These are phyloP conservation scores for Chloroclystis v-ata DNA, from an alignment of 2,888 invertebrate genomes.

Conservation along the genomic window DNA sequence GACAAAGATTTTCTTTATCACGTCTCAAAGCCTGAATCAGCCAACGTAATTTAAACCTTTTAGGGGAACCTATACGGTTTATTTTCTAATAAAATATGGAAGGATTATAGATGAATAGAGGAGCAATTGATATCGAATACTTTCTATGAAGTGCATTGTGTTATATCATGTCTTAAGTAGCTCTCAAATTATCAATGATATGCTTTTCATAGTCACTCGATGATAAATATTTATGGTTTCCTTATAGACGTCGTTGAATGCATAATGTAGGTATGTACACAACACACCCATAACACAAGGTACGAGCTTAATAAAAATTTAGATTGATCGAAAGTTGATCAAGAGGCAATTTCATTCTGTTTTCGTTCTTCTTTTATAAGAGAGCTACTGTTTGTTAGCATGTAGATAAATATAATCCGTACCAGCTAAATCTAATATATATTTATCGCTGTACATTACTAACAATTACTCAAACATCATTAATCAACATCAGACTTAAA, in stretches of 20 bases:
- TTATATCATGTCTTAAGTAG: not conserved
- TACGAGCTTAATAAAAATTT: too few species aligned
- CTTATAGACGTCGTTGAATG: conserved; percentile 3
- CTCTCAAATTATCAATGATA: not conserved
- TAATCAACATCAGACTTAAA: conserved; percentile 15
- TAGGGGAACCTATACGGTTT: not conserved
- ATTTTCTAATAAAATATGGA: not conserved
- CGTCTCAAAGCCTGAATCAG: not conserved
- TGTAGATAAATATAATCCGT: too few species aligned
- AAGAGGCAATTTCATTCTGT: too few species aligned
- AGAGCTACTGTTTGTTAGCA: too few species aligned
- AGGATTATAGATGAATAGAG: not conserved
- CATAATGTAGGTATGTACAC: not conserved
- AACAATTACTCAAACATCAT: conserved; percentile 4
- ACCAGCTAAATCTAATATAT: too few species aligned
- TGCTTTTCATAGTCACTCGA: not conserved
- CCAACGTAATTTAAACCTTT: not conserved
- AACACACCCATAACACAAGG: too few species aligned
- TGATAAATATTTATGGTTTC: conserved; percentile 14
- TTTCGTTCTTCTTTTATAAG: too few species aligned
- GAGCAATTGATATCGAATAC: not conserved
- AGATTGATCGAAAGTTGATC: too few species aligned
- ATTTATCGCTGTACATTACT: too few species aligned
- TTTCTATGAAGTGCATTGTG: not conserved
- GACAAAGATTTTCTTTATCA: not conserved